Percentiles rank a stretch among this genome's conserved stretches.
Evolutionary conservation across 2,797 vertebrate genomes (phyloP).

Genomic region (Sebastes flavidus): DNA sequence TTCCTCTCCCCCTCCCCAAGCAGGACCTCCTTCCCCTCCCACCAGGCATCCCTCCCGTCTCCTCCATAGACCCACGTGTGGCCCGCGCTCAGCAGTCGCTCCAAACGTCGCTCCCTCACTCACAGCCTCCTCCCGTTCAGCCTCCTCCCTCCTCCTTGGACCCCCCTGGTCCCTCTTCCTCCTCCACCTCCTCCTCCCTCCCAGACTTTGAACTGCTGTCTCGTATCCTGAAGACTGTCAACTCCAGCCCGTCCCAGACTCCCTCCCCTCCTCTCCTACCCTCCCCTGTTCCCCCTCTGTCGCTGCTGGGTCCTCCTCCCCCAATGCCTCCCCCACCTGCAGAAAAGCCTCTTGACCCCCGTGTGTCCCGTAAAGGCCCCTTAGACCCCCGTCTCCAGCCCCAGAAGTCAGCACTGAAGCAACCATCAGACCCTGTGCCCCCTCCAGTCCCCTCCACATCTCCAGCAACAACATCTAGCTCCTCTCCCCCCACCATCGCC

Average conservation of each 20-base stretch:
- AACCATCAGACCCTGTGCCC: slow-evolving; percentile 56
- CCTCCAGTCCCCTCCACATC: slow-evolving; percentile 56
- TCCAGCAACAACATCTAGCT: slow-evolving; percentile 30
- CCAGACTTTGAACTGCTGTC: slow-evolving; percentile 94
- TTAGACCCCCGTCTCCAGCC: slow-evolving; percentile 89
- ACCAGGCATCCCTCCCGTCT: slow-evolving; percentile 85
- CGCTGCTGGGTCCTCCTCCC: slow-evolving; percentile 56
- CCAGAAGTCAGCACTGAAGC: slow-evolving; percentile 75
- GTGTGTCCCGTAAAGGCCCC: slow-evolving; percentile 82
- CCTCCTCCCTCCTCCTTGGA: slow-evolving; percentile 36
- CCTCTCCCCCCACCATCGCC: slow-evolving; percentile 76
- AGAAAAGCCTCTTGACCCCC: slow-evolving; percentile 90
- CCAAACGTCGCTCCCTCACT: slow-evolving; percentile 61
- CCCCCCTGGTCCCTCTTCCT: slow-evolving; percentile 60
- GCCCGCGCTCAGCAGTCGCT: slow-evolving; percentile 78
- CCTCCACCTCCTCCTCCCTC: slow-evolving; percentile 77
- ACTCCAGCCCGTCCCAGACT: slow-evolving; percentile 74
- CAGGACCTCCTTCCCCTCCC: slow-evolving; percentile 89
- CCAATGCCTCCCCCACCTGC: slow-evolving; percentile 36
- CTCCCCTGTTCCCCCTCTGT: slow-evolving; percentile 17
- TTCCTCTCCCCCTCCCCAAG: slow-evolving; percentile 90
- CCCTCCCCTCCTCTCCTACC: slow-evolving; percentile 56
- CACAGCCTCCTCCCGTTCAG: slow-evolving; percentile 41
- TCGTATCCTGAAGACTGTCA: slow-evolving; percentile 92
- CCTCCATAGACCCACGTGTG: slow-evolving; percentile 83